A percentile compares a stretch with the other conserved stretches of the same genome.
phyloP scores from a whole-genome alignment of 1,140 invertebrate species.

The Chelonus insularis region DNA sequence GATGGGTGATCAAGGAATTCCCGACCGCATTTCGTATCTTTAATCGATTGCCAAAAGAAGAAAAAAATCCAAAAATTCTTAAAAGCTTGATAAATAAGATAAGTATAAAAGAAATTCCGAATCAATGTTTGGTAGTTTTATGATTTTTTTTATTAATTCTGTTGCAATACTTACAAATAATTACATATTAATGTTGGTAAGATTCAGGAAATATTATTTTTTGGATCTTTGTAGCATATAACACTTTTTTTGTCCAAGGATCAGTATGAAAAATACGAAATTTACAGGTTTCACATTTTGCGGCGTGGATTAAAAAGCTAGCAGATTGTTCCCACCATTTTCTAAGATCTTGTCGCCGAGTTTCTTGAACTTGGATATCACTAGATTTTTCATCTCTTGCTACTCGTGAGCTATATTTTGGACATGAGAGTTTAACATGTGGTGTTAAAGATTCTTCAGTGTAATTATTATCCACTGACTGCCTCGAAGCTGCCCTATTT shows the following conservation, averaged over 20 bases:
- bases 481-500: constrained; percentile 9
- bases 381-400: constrained; percentile 28
- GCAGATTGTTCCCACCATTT: constrained; percentile 47
- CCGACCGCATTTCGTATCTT: constrained; percentile 1
- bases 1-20: not conserved
- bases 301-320: constrained; percentile 34
- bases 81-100: too few species aligned
- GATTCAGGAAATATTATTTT: constrained; percentile 21
- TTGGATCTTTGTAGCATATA: constrained; percentile 38
- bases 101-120: too few species aligned
- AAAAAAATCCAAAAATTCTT: too few species aligned
- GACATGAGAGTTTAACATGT: constrained; percentile 34
- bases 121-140: too few species aligned
- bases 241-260: constrained; percentile 37
- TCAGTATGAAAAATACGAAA: constrained; percentile 42
- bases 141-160: too few species aligned
- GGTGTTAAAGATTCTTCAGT: not conserved
- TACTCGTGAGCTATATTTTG: constrained; percentile 39
- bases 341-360: constrained; percentile 37
- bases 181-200: not conserved
- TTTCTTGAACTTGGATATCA: constrained; percentile 35
- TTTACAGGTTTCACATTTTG: constrained; percentile 24
- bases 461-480: constrained; percentile 11
- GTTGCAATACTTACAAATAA: too few species aligned
- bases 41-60: not conserved